Evolutionary conservation across 2,797 vertebrate genomes (phyloP), one percentile per base, ranked within the genome.

Genomic region (Galagoides demidoff): DNA sequence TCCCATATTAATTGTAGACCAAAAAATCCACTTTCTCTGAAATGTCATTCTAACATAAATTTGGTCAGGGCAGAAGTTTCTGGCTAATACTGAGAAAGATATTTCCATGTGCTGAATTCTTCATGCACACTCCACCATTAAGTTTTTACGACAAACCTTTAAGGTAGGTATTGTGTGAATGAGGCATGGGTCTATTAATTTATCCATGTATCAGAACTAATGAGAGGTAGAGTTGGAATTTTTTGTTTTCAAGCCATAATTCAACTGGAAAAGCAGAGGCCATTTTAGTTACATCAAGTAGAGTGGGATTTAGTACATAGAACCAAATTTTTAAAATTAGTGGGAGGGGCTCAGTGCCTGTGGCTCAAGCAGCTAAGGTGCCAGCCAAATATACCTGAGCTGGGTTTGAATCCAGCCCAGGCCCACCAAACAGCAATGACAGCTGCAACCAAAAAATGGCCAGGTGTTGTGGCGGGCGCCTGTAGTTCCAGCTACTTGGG

Each of bases 21-120:
- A 74, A 13, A 52, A n/a, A 96, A 94, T 55, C 57, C 9, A 37
- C 25, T 93, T 94, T 90, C 66, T 89, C 73, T 76, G 83, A 95
- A 85, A 94, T 78, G 14, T 49, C 29, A 61, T 11, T 17, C 16
- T 92, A 90, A 92, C 10, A 45, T 19, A 71, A 76, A 78, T 13
- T 29, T 93, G 52, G 83, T 79, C 34, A 71, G 27, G 31, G 27
- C 25, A 76, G n/a, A 82, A n/a, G 29, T 82, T 89, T 19, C 59
- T 59, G 7, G 31, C 17, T 73, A 92, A 73, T 25, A 78, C 17
- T 49, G 31, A 22, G 79, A 76, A n/a, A 93, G 10, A 49, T 39
- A 52, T 81, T 77, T 68, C 45, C 17, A 16, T 0, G 6, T 52
- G 73, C 23, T 71, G 79, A 66, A 74, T 90, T 25, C 25, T 66